Percentiles rank a stretch among this genome's conserved stretches.
These are phyloP conservation scores for Hydrochoerus hydrochaeris DNA, from an alignment of 2,113 vertebrate genomes.

Conservation along the genomic window DNA sequence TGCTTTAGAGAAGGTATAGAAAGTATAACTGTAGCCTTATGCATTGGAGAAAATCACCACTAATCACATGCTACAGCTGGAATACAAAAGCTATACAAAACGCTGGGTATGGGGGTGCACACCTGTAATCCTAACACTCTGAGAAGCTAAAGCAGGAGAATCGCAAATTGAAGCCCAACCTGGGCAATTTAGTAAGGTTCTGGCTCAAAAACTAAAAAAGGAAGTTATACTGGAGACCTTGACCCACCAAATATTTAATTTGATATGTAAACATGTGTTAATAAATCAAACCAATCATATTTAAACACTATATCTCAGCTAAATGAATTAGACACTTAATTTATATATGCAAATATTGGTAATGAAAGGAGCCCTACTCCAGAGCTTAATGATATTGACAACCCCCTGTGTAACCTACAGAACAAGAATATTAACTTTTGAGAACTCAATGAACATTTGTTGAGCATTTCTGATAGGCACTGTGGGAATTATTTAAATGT, in stretches of 20 bases:
- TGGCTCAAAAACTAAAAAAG: not conserved
- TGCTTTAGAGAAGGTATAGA: not conserved
- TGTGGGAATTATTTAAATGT: not conserved
- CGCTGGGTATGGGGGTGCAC: too few species aligned
- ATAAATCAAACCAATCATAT: not conserved
- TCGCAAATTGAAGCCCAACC: not conserved
- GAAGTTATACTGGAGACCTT: not conserved
- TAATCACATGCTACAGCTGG: not conserved
- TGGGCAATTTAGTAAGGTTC: not conserved
- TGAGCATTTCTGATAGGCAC: not conserved
- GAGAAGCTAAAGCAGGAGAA: not conserved
- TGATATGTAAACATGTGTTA: not conserved
- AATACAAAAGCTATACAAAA: not conserved
- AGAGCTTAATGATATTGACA: slow-evolving; percentile 2
- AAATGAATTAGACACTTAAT: not conserved
- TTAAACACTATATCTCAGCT: slow-evolving; percentile 34
- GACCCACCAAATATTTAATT: not conserved
- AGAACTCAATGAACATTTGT: not conserved
- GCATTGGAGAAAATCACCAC: slow-evolving; percentile 39
- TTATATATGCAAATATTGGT: not conserved
- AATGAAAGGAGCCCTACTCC: not conserved
- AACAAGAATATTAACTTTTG: not conserved
- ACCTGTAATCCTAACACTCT: not conserved
- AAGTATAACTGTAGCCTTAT: not conserved
- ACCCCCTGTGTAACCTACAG: not conserved